Conservation (phyloP, 1,140 invertebrate species). For the Micrasema longulum region DNA sequence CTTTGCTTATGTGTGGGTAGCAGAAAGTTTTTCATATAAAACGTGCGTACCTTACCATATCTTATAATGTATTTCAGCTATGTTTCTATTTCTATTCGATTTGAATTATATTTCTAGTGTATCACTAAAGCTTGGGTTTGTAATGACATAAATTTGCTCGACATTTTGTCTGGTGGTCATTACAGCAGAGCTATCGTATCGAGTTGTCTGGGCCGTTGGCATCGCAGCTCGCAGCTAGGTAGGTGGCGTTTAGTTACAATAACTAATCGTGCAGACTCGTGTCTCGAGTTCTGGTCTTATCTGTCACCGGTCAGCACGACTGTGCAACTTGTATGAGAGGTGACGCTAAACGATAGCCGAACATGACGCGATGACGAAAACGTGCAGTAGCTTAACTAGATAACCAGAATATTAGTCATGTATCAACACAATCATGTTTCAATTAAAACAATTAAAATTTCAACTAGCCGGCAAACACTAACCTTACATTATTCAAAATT, state of each 20-base stretch:
- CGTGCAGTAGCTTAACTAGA: not conserved
- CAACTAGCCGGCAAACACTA: too few relatives aligned
- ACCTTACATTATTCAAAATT: too few relatives aligned
- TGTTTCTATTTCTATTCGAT: too few relatives aligned
- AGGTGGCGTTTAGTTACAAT: conserved; percentile 11
- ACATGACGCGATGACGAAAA: conserved; percentile 1
- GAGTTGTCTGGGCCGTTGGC: not conserved
- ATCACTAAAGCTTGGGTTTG: too few relatives aligned
- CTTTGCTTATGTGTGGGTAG: too few relatives aligned
- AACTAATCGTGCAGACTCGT: conserved; percentile 18
- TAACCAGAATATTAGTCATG: not conserved
- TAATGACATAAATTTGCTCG: not conserved
- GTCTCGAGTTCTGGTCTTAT: not conserved
- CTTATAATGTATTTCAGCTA: too few relatives aligned
- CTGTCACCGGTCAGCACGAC: conserved; percentile 4
- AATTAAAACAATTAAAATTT: too few relatives aligned
- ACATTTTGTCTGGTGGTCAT: not conserved
- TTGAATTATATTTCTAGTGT: too few relatives aligned
- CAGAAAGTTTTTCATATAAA: too few relatives aligned
- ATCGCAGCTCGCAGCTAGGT: not conserved
- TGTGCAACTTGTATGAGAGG: conserved; percentile 19
- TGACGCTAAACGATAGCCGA: conserved; percentile 8
- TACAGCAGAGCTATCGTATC: not conserved
- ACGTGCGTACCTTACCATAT: too few relatives aligned
- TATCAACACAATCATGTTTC: too few relatives aligned